Conservation (phyloP, 2,888 invertebrate genomes). For the Noctua janthina region DNA sequence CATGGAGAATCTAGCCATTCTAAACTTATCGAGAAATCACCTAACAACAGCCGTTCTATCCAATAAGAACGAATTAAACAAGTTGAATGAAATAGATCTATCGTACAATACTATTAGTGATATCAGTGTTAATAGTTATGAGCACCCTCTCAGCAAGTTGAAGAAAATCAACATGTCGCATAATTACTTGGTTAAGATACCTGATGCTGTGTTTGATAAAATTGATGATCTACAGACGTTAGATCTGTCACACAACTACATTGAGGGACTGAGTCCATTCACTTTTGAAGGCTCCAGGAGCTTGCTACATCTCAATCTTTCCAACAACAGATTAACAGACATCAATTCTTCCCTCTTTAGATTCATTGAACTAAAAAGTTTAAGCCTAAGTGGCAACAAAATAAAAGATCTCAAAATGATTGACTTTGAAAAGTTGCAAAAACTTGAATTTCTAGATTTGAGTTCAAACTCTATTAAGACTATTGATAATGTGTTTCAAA, state of each 20-base stretch:
- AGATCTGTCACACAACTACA: constrained; percentile 79
- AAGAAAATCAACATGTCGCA: constrained; percentile 75
- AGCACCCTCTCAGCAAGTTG: constrained; percentile 66
- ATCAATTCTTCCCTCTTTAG: constrained; percentile 77
- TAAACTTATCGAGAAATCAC: constrained; percentile 75
- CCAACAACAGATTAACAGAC: constrained; percentile 75
- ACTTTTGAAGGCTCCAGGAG: constrained; percentile 79
- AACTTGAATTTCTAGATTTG: constrained; percentile 72
- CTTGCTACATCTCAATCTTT: constrained; percentile 73
- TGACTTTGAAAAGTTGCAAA: constrained; percentile 74
- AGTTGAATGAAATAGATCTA: constrained; percentile 73
- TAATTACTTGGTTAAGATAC: constrained; percentile 74
- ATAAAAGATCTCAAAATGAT: constrained; percentile 67
- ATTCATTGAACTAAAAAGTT: constrained; percentile 72
- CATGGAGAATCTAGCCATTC: constrained; percentile 69
- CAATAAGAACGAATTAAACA: constrained; percentile 64
- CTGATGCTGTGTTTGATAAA: constrained; percentile 73
- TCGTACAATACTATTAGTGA: constrained; percentile 77
- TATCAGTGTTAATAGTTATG: constrained; percentile 60
- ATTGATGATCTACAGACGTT: constrained; percentile 72
- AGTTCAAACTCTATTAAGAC: constrained; percentile 72
- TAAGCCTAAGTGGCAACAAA: constrained; percentile 76
- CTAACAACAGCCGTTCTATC: constrained; percentile 72
- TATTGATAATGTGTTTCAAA: constrained; percentile 71
- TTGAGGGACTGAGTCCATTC: constrained; percentile 68